phyloP scores from a whole-genome alignment of 2,797 vertebrate genomes.

The Loriculus beryllinus region DNA sequence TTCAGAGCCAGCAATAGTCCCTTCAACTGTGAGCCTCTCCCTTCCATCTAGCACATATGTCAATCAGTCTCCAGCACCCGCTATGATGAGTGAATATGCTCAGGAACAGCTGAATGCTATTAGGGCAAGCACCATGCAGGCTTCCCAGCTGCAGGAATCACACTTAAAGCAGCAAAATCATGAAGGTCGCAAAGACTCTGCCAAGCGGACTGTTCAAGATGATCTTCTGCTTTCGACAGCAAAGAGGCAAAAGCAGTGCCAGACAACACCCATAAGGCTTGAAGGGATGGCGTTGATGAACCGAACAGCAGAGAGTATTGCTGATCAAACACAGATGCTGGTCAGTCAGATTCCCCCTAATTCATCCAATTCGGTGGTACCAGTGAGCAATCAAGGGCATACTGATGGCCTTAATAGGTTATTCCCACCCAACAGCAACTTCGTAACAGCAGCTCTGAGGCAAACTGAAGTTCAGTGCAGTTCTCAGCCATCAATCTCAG shows the following conservation, averaged over 20 bases:
- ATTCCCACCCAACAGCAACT: slow-evolving; percentile 85
- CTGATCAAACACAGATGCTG: slow-evolving; percentile 88
- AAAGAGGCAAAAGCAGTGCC: slow-evolving; percentile 92
- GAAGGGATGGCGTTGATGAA: slow-evolving; percentile 82
- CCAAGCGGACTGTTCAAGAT: slow-evolving; percentile 90
- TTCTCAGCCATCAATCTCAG: slow-evolving; percentile 81
- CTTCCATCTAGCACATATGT: slow-evolving; percentile 78
- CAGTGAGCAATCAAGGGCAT: slow-evolving; percentile 79
- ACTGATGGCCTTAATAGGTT: slow-evolving; percentile 81
- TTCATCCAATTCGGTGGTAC: slow-evolving; percentile 76
- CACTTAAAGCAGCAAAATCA: slow-evolving; percentile 77
- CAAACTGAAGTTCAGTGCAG: slow-evolving; percentile 85
- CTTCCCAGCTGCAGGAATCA: slow-evolving; percentile 76
- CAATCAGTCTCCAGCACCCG: slow-evolving; percentile 79
- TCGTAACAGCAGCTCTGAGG: slow-evolving; percentile 81
- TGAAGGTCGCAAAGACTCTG: slow-evolving; percentile 86
- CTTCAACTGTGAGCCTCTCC: slow-evolving; percentile 76
- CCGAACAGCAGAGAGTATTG: slow-evolving; percentile 65
- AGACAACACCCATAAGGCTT: slow-evolving; percentile 77
- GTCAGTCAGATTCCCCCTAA: slow-evolving; percentile 83
- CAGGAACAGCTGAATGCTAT: slow-evolving; percentile 85
- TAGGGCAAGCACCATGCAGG: slow-evolving; percentile 74
- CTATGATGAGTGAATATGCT: slow-evolving; percentile 84
- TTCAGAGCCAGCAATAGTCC: slow-evolving; percentile 65
- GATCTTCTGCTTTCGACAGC: slow-evolving; percentile 87